Evolutionary conservation across 2,113 vertebrate species (phyloP).

Genomic region (Tympanuchus pallidicinctus): DNA sequence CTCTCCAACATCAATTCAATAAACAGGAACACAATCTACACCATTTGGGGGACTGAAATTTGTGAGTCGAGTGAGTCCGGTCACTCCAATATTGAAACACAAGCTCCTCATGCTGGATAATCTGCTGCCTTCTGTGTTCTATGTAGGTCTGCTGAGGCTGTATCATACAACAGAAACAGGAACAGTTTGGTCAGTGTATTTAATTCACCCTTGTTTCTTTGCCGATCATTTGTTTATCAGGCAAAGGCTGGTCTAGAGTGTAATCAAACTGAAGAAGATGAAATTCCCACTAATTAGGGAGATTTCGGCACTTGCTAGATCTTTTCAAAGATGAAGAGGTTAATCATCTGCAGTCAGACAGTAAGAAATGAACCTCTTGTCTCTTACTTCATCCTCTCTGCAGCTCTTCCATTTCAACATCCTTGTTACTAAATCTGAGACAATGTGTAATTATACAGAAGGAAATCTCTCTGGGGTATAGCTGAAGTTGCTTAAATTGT

Average conservation of each 20-base stretch:
- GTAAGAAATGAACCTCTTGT: slow-evolving; percentile 60
- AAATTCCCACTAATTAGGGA: slow-evolving; percentile 53
- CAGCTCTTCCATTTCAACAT: slow-evolving; percentile 61
- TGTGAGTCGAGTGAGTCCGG: background rate
- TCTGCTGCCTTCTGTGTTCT: background rate
- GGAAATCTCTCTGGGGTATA: slow-evolving; percentile 75
- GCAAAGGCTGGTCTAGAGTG: slow-evolving; percentile 38
- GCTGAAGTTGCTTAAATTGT: slow-evolving; percentile 79
- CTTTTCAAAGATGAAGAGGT: slow-evolving; percentile 69
- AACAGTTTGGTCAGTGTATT: background rate
- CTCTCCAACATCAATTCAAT: background rate
- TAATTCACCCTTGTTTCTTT: slow-evolving; percentile 44
- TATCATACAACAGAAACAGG: background rate
- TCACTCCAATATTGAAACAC: background rate
- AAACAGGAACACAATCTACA: background rate
- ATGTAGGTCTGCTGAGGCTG: slow-evolving; percentile 11
- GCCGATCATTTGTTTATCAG: slow-evolving; percentile 61
- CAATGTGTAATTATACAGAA: slow-evolving; percentile 78
- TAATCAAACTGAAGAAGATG: slow-evolving; percentile 59
- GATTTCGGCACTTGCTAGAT: slow-evolving; percentile 61
- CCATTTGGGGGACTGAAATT: background rate
- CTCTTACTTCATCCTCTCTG: slow-evolving; percentile 58
- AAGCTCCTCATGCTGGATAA: background rate
- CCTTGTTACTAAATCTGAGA: slow-evolving; percentile 67
- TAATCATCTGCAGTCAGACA: slow-evolving; percentile 59